These are phyloP conservation scores for Troides oblongomaculatus DNA, from an alignment of 2,888 invertebrate species.

Conservation along the genomic window DNA sequence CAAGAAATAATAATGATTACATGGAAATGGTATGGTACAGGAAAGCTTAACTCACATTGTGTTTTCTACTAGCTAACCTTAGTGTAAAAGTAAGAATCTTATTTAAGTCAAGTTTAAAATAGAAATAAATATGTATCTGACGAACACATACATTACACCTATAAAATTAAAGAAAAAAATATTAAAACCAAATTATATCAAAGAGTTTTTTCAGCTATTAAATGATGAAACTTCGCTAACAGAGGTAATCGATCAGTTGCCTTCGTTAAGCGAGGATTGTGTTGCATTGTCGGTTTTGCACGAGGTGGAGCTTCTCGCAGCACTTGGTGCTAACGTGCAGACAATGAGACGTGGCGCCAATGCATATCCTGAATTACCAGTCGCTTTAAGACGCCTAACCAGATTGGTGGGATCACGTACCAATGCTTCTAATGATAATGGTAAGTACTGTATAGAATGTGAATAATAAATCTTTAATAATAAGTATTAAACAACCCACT, in stretches of 20 bases:
- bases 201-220: conserved; percentile 50
- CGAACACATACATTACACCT: too few relatives aligned
- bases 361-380: conserved; percentile 85
- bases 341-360: conserved; percentile 84
- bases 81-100: too few relatives aligned
- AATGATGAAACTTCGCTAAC: conserved; percentile 78
- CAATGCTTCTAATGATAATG: conserved; percentile 52
- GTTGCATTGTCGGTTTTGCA: conserved; percentile 87
- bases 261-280: conserved; percentile 85
- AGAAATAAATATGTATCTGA: too few relatives aligned
- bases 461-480: background rate
- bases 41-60: too few relatives aligned
- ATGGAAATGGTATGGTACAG: too few relatives aligned
- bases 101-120: too few relatives aligned
- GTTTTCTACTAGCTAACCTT: too few relatives aligned
- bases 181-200: too few relatives aligned
- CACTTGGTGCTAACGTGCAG: conserved; percentile 83
- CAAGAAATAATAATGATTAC: too few relatives aligned
- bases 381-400: conserved; percentile 84
- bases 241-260: conserved; percentile 85
- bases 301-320: conserved; percentile 87
- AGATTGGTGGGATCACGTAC: conserved; percentile 64
- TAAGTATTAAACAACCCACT: too few relatives aligned
- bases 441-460: conserved; percentile 38
- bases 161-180: too few relatives aligned